These are phyloP conservation scores for Drosophila helvetica DNA, from an alignment of 2,888 invertebrate species.

Conservation along the genomic window DNA sequence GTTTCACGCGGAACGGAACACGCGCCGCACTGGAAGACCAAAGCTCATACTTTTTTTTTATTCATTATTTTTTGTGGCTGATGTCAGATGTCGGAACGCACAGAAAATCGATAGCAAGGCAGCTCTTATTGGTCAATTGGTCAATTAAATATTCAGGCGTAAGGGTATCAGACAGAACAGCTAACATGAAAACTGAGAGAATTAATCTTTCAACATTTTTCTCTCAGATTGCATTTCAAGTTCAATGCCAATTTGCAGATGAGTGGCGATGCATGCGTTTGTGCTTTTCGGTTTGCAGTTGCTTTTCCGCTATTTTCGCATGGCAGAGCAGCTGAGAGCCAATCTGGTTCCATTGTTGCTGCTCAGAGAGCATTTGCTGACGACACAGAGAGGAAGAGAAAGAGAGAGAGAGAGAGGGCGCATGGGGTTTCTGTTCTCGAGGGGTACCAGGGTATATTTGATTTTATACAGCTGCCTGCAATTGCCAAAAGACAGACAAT, in stretches of 20 bases:
- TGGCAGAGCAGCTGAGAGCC: constrained; percentile 25
- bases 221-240: constrained; percentile 52
- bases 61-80: constrained; percentile 32
- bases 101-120: constrained; percentile 43
- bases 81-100: constrained; percentile 11
- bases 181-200: neutral
- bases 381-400: constrained; percentile 19
- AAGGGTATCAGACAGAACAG: constrained; percentile 18
- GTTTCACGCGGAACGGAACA: constrained; percentile 35
- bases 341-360: constrained; percentile 19
- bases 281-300: constrained; percentile 17
- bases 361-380: constrained; percentile 11
- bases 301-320: constrained; percentile 29
- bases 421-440: constrained; percentile 32
- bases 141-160: constrained; percentile 25
- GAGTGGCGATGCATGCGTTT: neutral
- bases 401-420: constrained; percentile 16
- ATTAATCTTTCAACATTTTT: neutral
- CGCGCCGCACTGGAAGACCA: constrained; percentile 65
- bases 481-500: neutral
- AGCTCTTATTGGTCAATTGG: constrained; percentile 22
- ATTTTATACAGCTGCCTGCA: neutral
- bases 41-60: constrained; percentile 45
- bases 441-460: neutral
- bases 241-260: constrained; percentile 64